These are phyloP conservation scores for Ryuthela nishihirai DNA, from an alignment of 2,888 invertebrate species.

Conservation along the genomic window DNA sequence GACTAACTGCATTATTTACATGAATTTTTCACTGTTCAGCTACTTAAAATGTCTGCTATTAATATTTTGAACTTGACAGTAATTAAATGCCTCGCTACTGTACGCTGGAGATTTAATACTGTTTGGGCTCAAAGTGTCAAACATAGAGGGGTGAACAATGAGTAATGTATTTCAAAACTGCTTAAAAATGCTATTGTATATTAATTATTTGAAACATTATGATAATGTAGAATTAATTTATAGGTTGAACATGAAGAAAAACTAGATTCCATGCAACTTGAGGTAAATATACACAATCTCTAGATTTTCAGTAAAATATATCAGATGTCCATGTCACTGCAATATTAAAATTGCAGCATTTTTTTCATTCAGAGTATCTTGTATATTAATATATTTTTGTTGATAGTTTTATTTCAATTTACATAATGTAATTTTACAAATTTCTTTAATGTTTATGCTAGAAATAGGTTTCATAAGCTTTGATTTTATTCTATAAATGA, in stretches of 20 bases:
- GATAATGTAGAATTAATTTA: background rate
- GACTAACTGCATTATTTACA: no score
- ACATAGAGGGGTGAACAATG: no score
- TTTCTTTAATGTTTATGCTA: background rate
- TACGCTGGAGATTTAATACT: no score
- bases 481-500: no score
- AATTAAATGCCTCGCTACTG: no score
- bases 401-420: background rate
- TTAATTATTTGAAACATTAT: background rate
- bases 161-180: background rate
- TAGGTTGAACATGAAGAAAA: conserved; percentile 63
- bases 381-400: background rate
- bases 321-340: no score
- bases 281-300: conserved; percentile 53
- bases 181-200: background rate
- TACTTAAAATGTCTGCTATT: no score
- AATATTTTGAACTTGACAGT: no score
- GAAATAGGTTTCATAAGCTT: background rate
- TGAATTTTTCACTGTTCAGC: no score
- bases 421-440: background rate
- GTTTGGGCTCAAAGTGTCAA: no score
- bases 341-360: no score
- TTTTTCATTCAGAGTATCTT: no score
- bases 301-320: background rate
- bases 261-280: conserved; percentile 88